Evolutionary conservation across 1,140 invertebrate genomes (phyloP).

Genomic region (Trichomalopsis sarcophagae): DNA sequence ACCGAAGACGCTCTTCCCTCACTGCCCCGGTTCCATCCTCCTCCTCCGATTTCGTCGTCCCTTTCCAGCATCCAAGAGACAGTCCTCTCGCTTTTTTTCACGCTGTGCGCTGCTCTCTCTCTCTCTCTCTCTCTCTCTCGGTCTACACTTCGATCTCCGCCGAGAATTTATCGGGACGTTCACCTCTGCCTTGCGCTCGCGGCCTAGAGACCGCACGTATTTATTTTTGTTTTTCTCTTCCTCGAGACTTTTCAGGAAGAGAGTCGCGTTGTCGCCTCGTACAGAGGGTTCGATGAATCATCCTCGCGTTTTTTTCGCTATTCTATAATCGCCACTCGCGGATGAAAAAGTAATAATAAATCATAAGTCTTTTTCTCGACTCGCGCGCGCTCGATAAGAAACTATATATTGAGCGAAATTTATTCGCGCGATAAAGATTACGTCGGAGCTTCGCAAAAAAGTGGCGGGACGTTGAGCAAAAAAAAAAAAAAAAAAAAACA

Average conservation of each 20-base stretch:
- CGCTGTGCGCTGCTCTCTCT: too few species aligned
- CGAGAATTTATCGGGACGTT: slow-evolving; percentile 29
- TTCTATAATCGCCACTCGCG: too few species aligned
- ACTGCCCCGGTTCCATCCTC: too few species aligned
- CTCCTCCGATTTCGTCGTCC: too few species aligned
- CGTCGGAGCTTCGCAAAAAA: background rate
- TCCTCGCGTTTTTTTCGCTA: too few species aligned
- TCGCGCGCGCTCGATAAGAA: background rate
- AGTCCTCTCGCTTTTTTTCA: too few species aligned
- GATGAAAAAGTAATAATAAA: background rate
- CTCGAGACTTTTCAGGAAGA: too few species aligned
- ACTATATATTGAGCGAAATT: slow-evolving; percentile 15
- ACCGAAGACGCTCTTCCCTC: too few species aligned
- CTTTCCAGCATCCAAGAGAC: too few species aligned
- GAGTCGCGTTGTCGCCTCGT: too few species aligned
- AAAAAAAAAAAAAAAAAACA: slow-evolving; percentile 4
- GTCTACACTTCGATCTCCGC: background rate
- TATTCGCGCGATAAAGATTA: slow-evolving; percentile 27
- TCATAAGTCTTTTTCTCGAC: background rate
- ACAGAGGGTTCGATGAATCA: too few species aligned
- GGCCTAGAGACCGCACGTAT: slow-evolving; percentile 9
- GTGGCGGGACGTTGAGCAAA: background rate
- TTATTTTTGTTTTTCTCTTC: background rate
- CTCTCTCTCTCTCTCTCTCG: too few species aligned
- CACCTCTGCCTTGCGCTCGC: background rate